Base-by-base conservation (phyloP, 2,888 invertebrate species). In the Thalpophila matura region DNA sequence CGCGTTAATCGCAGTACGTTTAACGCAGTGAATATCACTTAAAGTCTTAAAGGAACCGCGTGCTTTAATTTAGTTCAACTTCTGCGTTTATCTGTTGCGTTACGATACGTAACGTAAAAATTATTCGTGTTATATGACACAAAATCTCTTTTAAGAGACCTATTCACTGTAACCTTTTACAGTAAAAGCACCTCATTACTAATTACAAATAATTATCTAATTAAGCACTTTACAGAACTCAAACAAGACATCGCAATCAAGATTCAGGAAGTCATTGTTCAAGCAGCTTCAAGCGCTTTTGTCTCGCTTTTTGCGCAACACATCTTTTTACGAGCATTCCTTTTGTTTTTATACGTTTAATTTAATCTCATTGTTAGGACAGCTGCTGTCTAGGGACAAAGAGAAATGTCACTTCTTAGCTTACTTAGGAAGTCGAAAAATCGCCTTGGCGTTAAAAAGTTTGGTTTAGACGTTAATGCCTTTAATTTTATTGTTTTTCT, bases 361-460 rank as follows among this genome's bases (percentile, higher is more conserved):
- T 89, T 90, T 88, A 90, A 90, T 90, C 87, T 86, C 83, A 85
- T 88, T 89, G 89, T 89, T 87, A 79, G 81, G 82, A 85, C 91
- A 92, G 90, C 89, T 91, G 91, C 79, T 83, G 83, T 74, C 81
- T 75, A 71, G 79, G 72, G 80, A 86, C 82, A 83, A 84, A 83
- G 85, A 84, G 82, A 81, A 84, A 87, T 86, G 82, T 86, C 84
- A 80, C 79, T 81, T 81, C 55, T 66, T 59, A 60, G 66, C 55
- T 77, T 67, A 60, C 69, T 67, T 65, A 47, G 66, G 57, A 71
- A 63, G 61, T 73, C 31, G 64, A 64, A 29, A 57, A 58, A 67
- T 67, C 38, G 56, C 49, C 37, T 29, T 16, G 43, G 37, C 47
- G 45, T 65, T 77, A 65, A 65, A 40, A 77, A 57, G 49, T 67